These are phyloP conservation scores for Molothrus ater DNA, from an alignment of 2,797 vertebrate species.

Conservation along the genomic window DNA sequence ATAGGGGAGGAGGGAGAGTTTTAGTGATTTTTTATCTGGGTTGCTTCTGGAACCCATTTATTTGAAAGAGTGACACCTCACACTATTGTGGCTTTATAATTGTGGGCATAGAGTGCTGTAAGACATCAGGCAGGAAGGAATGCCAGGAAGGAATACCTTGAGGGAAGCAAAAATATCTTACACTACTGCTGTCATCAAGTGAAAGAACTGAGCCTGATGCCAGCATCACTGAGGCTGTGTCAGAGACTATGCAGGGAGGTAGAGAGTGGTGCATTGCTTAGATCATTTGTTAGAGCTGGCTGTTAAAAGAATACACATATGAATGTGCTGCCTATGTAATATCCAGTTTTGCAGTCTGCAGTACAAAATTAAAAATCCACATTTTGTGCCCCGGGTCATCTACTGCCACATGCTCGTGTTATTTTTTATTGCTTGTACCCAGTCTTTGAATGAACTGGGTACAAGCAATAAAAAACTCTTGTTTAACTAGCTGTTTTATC, in stretches of 20 bases:
- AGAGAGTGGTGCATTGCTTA: not conserved
- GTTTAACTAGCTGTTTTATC: not conserved
- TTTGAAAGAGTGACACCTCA: not conserved
- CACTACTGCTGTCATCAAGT: not conserved
- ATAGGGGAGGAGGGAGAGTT: not conserved
- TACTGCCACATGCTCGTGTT: not conserved
- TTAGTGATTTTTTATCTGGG: not conserved
- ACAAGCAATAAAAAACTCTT: not conserved
- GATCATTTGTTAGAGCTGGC: not conserved
- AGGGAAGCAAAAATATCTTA: not conserved
- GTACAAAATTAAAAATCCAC: not conserved
- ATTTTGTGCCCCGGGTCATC: not conserved
- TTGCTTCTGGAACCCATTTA: not conserved
- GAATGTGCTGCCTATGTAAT: not conserved
- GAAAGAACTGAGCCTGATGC: not conserved
- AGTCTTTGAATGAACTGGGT: not conserved
- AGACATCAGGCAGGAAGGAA: not conserved
- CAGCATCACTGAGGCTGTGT: not conserved
- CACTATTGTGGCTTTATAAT: not conserved
- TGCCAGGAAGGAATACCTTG: not conserved
- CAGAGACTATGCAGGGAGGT: not conserved
- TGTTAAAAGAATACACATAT: not conserved
- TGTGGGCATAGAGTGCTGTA: not conserved
- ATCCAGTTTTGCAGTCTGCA: not conserved
- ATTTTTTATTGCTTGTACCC: not conserved